Base-by-base conservation (phyloP, 2,888 invertebrate genomes). In the Argynnis bischoffii region DNA sequence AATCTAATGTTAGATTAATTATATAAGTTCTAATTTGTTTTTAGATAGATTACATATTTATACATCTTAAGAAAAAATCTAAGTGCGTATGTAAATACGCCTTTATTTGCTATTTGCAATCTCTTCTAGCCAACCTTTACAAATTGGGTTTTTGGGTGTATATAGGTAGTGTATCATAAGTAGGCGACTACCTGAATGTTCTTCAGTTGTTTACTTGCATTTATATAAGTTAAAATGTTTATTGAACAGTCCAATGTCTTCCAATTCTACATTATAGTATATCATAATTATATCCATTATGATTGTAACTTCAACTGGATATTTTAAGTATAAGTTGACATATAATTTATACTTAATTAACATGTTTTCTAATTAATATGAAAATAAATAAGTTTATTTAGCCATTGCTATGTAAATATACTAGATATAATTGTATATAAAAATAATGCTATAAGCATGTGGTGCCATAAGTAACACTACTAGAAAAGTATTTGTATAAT, bases 391-490 rank as follows among this genome's bases (percentile, higher is more conserved):
- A 54, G 31, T 57, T 67, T 48, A 63, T 64, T 46, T 65, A 59
- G 59, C 59, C 26, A 48, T 65, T 65, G 47, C 47, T 59, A 26
- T 66, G 55, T 66, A 66, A 61, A 70, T 63, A 55, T 46, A 65
- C 48, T 69, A 69, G 66, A 50, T 64, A 57, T 63, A 64, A 76
- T 72, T 87, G 84, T 87, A 86, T 79, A 87, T 88, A 84, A 77
- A 76, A 77, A 78, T 80, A 83, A 83, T 91, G 91, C 90, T 92
- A 73, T 88, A 89, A 91, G 92, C 92, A 90, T 90, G 86, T 84
- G 86, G 92, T 92, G 92, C 92, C 92, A 92, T 92, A 89, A 84
- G 83, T 85, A 85, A 87, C 86, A 88, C 85, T 86, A 84, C 85
- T 87, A 81, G 79, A 81, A 82, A 80, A 86, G 82, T 85, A 86